Base-by-base conservation (phyloP, 2,797 vertebrate species). In the Chiroxiphia lanceolata region DNA sequence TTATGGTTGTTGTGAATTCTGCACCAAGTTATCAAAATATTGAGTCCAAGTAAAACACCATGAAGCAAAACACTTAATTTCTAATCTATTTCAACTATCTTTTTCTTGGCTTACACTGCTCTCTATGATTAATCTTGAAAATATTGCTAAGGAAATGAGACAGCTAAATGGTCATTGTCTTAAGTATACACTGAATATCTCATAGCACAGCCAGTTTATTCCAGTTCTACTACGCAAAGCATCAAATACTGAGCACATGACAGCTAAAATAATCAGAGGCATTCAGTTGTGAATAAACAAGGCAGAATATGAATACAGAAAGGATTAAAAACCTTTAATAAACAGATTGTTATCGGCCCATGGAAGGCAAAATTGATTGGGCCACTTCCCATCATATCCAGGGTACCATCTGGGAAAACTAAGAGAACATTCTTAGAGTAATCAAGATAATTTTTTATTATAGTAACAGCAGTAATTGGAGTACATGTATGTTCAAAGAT, bases 261-360 rank as follows among this genome's bases (percentile, higher is more conserved):
- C 69, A 86, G 42, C 83, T 94, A 83, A 95, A 96, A 94, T 76
- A 93, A 89, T 87, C 75, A 94, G 79, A 87, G 59, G 48, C 40
- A 95, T 88, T 90, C 72, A 72, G 31, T 3, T 45, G 16, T 53
- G 85, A 95, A 93, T 86, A 85, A 95, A 87, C 61, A 87, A 93
- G 61, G 40, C 61, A 86, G 85, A 93, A 86, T 20, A 90, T 6
- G 14, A 94, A 83, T 75, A 60, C 53, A 90, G 78, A 71, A 95
- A 94, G 11, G 34, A 88, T 86, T 90, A 27, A 34, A 90, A 93
- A 77, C 19, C 36, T 82, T 77, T 89, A 81, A 79, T 51, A 89
- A 91, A 84, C 56, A 96, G 79, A 87, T 13, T 70, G 68, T 85
- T 90, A 90, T 83, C 77, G 78, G 47, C 23, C 53, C 33, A 54